Evolutionary conservation across 1,140 invertebrate species (phyloP), one percentile per base, ranked within the genome.

Genomic region (Drosophila repleta): DNA sequence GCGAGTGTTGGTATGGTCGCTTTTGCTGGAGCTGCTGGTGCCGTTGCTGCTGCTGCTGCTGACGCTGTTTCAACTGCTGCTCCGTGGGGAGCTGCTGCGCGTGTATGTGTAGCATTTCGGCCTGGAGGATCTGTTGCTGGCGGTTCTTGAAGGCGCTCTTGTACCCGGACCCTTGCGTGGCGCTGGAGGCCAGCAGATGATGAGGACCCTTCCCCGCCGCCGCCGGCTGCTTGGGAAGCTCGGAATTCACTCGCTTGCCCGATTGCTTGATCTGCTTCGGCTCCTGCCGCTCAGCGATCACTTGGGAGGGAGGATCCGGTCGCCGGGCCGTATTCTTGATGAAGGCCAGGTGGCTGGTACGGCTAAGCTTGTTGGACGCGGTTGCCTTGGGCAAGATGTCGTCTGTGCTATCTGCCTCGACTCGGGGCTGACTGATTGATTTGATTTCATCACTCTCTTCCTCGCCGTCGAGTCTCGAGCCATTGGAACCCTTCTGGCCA

Each of bases 91-190:
- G 3, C n/a, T 48, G 20, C 35, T 72, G 48, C 3, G 66, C 58
- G 26, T 81, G 56, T 6, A 37, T 26, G 13, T 72, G 71, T 10
- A 79, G 39, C 17, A 68, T 32, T 17, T 76, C 80, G 3, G 73
- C 80, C 26, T 69, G 79, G n/a, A 52, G 17, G 1, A 52, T 53
- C 21, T n/a, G 0, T 29, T 76, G 75, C 51, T 83, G 80, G 15
- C 66, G 72, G 29, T 17, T 66, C 62, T 70, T 66, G n/a, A 66
- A 63, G 43, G 76, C 76, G 18, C 60, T 63, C 45, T 83, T 75
- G 32, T 35, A 63, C 24, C 72, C 72, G 0, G 60, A 51, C n/a
- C 77, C 72, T 39, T 83, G 71, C 5, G 67, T 32, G n/a, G 71
- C 72, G 35, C 72, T 84, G 17, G 80, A 60, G 1, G 41, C 57